Evolutionary conservation across 2,888 invertebrate species (phyloP), one percentile per base, ranked within the genome.

Genomic region (Hypomecis atomaria): DNA sequence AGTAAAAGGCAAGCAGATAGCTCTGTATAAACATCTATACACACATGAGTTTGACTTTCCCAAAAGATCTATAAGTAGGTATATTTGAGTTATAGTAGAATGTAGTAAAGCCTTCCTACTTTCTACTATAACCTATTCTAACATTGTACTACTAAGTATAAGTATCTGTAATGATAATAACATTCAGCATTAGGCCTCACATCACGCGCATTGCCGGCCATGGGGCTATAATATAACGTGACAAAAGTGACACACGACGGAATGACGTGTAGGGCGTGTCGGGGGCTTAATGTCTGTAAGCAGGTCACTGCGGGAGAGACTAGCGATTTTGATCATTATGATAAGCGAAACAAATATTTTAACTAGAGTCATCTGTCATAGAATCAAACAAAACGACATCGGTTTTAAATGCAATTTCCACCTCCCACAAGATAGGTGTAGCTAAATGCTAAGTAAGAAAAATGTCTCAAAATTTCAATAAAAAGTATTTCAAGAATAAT

Each of bases 201-300:
- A 10, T 45, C 36, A 45, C 34, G 36, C 47, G 37, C 58, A 53
- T 37, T 49, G 37, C 50, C 53, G 73, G 58, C 64, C 70, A 69
- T 67, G 65, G 71, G 66, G 59, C 62, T 62, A 56, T 56, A 38
- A 66, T 70, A 72, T 81, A 76, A 79, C 78, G 83, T 82, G 84
- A 80, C 85, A 77, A 78, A 82, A 84, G 76, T 84, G 85, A 87
- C 83, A 87, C 81, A 84, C 76, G 77, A 71, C 69, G 75, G 78
- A 78, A 78, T 85, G 87, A 87, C 83, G 82, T 73, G 83, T 65
- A 72, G 82, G 88, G 88, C 84, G 88, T 84, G 88, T 77, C 83
- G 67, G 65, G 62, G 49, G 72, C 76, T 65, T 82, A 83, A 84
- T 80, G 83, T 78, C 73, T 71, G 62, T 55, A 65, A 53, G 45